phyloP scores from a whole-genome alignment of 2,113 vertebrate genomes.

The human region DNA sequence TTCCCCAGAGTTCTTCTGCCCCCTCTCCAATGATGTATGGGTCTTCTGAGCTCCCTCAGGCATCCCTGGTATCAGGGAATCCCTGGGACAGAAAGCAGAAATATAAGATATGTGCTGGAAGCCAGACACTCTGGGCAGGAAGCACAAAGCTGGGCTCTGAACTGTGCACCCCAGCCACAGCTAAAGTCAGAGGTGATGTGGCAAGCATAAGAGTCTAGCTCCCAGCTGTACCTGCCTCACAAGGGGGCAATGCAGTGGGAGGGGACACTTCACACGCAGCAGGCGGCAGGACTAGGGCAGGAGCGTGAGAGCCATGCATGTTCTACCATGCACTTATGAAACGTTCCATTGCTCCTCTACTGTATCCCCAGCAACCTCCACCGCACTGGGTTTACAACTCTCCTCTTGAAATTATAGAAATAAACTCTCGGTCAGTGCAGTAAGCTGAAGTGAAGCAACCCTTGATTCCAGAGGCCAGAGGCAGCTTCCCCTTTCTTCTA shows the following conservation, averaged over 20 bases:
- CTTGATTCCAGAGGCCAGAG: neutral
- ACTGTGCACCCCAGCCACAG: no score
- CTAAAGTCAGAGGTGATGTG: neutral
- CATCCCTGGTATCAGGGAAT: neutral
- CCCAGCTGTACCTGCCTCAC: neutral
- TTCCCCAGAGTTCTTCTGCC: neutral
- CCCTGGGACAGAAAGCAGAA: neutral
- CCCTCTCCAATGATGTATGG: neutral
- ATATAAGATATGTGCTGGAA: neutral
- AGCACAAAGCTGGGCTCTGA: neutral
- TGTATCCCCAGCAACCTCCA: neutral
- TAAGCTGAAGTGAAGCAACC: neutral
- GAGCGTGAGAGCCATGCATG: rapidly evolving
- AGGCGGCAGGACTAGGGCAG: neutral
- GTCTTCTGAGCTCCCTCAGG: neutral
- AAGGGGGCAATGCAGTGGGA: neutral
- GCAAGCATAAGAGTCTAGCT: neutral
- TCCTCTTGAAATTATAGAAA: neutral
- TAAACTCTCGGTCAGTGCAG: neutral
- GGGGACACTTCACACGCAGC: neutral
- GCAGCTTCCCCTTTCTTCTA: neutral
- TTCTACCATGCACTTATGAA: no score
- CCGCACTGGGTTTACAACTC: rapidly evolving
- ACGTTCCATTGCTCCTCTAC: neutral
- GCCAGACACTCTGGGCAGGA: neutral